These are phyloP conservation scores for Sebastes steindachneri DNA, from an alignment of 2,797 vertebrate species.

Conservation along the genomic window DNA sequence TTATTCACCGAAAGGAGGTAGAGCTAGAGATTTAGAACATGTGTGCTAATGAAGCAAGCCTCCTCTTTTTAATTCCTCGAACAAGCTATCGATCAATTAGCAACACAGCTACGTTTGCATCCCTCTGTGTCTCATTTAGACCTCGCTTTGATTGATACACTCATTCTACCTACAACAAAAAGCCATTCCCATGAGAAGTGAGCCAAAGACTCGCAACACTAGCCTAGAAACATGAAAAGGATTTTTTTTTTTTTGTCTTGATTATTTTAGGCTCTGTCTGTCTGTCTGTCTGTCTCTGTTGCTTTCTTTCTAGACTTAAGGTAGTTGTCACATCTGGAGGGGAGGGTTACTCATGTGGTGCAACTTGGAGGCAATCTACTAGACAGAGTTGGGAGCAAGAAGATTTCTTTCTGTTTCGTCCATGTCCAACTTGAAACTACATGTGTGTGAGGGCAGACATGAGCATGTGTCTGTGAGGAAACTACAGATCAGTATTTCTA, in stretches of 20 bases:
- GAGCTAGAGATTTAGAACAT: constrained; percentile 70
- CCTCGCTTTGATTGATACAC: constrained; percentile 81
- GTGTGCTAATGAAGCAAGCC: constrained; percentile 79
- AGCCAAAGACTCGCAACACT: constrained; percentile 62
- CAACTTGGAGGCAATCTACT: constrained; percentile 74
- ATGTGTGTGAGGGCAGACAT: too few relatives aligned
- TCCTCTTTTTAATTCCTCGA: constrained; percentile 81
- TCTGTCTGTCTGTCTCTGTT: constrained; percentile 27
- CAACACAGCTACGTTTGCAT: constrained; percentile 72
- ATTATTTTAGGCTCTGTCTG: constrained; percentile 14
- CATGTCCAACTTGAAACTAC: constrained; percentile 26
- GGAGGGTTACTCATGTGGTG: constrained; percentile 68
- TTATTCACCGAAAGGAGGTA: constrained; percentile 55
- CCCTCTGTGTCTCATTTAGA: constrained; percentile 86
- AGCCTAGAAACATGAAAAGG: constrained; percentile 68
- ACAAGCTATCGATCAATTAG: constrained; percentile 84
- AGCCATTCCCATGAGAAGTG: constrained; percentile 69
- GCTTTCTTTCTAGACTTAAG: constrained; percentile 60
- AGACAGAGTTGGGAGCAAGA: constrained; percentile 19
- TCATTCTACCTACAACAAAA: constrained; percentile 79
- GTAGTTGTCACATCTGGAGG: constrained; percentile 63
- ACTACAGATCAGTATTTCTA: constrained; percentile 7
- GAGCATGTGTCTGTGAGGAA: constrained; percentile 11
- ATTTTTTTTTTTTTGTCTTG: constrained; percentile 32
- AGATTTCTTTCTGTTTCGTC: constrained; percentile 42